These are phyloP conservation scores for Serranus cabrilla DNA, from an alignment of 2,797 vertebrate genomes.

Conservation along the genomic window DNA sequence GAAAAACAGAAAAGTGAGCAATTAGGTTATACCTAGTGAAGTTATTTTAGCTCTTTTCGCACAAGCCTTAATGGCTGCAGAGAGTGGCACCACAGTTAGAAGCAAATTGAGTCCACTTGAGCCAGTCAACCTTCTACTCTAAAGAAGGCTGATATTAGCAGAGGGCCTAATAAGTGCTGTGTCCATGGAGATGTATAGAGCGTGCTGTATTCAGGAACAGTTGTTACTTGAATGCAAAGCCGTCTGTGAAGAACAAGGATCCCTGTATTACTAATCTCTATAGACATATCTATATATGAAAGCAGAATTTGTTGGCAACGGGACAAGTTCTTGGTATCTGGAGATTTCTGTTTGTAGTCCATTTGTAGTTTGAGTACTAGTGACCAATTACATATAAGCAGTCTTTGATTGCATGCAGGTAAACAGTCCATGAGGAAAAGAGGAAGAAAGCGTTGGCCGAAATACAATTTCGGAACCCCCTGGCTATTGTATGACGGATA, in stretches of 20 bases:
- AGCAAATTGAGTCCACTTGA: slow-evolving; percentile 2
- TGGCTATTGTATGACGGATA: too few species aligned
- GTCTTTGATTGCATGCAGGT: too few species aligned
- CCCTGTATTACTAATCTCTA: neutral
- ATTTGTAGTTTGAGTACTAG: too few species aligned
- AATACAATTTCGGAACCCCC: too few species aligned
- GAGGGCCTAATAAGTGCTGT: neutral
- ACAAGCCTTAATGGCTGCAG: neutral
- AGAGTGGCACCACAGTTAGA: slow-evolving; percentile 4
- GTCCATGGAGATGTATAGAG: neutral
- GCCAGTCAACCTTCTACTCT: neutral
- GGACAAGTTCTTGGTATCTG: too few species aligned
- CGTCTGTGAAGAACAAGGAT: slow-evolving; percentile 6
- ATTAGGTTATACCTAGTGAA: slow-evolving; percentile 23
- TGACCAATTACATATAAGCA: too few species aligned
- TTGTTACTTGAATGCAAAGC: slow-evolving; percentile 9
- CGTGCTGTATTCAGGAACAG: neutral
- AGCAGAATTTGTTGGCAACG: too few species aligned
- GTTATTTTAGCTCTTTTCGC: slow-evolving; percentile 5
- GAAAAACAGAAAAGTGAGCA: slow-evolving; percentile 31
- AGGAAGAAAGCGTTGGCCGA: too few species aligned
- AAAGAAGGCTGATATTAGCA: neutral
- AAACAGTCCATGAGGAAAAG: too few species aligned
- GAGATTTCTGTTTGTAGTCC: too few species aligned
- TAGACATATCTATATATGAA: too few species aligned